Evolutionary conservation across 2,113 vertebrate genomes (phyloP).

Genomic region (Phaethon lepturus): DNA sequence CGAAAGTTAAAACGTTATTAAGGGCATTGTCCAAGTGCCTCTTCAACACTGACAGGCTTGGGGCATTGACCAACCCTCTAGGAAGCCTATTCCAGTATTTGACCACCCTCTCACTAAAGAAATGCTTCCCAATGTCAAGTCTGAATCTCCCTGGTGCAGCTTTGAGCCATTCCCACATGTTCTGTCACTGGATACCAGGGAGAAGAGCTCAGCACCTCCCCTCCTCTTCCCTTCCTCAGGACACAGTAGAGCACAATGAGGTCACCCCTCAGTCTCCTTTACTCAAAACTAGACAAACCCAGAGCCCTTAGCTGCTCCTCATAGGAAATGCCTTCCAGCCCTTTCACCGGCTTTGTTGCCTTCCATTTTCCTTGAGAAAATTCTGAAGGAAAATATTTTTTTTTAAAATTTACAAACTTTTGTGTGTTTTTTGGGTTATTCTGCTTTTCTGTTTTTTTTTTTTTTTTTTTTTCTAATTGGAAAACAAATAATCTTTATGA

Average conservation of each 20-base stretch:
- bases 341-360: neutral
- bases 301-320: neutral
- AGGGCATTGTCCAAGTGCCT: neutral
- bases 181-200: neutral
- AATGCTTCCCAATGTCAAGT: neutral
- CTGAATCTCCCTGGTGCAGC: neutral
- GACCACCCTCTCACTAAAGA: neutral
- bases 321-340: neutral
- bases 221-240: no score
- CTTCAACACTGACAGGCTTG: neutral
- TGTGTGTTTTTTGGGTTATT: fast-evolving
- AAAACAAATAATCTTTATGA: neutral
- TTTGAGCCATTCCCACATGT: fast-evolving
- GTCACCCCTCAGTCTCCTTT: neutral
- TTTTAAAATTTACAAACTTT: neutral
- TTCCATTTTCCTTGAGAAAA: neutral
- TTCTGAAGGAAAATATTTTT: neutral
- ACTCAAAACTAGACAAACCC: neutral
- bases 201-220: neutral
- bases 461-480: neutral
- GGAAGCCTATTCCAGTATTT: neutral
- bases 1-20: neutral
- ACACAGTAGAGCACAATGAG: neutral
- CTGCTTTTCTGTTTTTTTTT: neutral
- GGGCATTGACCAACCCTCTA: neutral